These are phyloP conservation scores for Drosophila buzzatii DNA, from an alignment of 2,888 invertebrate species.

Conservation along the genomic window DNA sequence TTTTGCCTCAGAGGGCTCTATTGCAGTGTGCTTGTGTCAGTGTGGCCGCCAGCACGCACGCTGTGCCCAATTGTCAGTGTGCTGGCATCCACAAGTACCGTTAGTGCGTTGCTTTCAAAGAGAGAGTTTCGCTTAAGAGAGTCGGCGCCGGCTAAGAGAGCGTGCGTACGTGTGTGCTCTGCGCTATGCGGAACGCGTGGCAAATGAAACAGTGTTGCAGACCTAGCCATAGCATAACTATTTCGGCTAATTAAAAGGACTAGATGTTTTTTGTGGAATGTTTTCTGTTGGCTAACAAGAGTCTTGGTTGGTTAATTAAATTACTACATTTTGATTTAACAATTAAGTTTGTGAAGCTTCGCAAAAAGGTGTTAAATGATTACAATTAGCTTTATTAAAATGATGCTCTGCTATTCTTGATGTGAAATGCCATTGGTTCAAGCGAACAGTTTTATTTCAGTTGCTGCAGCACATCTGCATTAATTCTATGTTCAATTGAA, in stretches of 20 bases:
- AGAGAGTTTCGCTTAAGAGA: slow-evolving; percentile 50
- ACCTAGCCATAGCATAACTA: slow-evolving; percentile 40
- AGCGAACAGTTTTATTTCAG: background rate
- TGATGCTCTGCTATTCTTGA: background rate
- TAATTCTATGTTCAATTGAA: slow-evolving; percentile 35
- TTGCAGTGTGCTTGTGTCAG: slow-evolving; percentile 24
- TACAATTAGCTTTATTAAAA: background rate
- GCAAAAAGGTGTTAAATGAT: background rate
- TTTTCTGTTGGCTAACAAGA: slow-evolving; percentile 11
- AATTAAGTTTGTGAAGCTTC: background rate
- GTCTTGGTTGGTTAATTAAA: background rate
- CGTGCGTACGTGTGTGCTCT: background rate
- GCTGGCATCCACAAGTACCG: slow-evolving; percentile 31
- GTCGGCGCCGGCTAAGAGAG: slow-evolving; percentile 34
- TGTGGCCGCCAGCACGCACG: slow-evolving; percentile 23
- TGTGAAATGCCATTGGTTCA: slow-evolving; percentile 4
- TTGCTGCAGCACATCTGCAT: slow-evolving; percentile 12
- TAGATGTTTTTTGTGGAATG: slow-evolving; percentile 30
- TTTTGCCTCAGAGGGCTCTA: slow-evolving; percentile 36
- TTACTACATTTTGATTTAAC: background rate
- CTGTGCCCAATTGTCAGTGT: slow-evolving; percentile 25
- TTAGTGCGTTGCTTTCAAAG: slow-evolving; percentile 8
- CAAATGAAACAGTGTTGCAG: slow-evolving; percentile 61
- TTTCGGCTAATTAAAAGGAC: slow-evolving; percentile 55
- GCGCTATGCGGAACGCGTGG: slow-evolving; percentile 50